A percentile compares a stretch with the other conserved stretches of the same genome.
phyloP scores from a whole-genome alignment of 2,888 invertebrate species.

The Hirtodrosophila confusa region DNA sequence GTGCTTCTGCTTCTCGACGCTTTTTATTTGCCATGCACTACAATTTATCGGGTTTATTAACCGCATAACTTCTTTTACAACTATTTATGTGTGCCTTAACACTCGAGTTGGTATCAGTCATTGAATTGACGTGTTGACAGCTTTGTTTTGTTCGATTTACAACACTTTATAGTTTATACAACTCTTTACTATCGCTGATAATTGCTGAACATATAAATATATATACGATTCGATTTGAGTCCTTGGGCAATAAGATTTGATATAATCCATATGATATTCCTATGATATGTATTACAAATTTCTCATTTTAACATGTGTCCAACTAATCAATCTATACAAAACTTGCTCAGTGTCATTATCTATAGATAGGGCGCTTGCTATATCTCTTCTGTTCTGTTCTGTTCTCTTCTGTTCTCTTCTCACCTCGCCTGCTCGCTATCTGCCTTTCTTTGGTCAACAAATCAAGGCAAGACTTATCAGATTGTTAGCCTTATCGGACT shows the following conservation, averaged over 20 bases:
- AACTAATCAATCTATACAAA: constrained; percentile 22
- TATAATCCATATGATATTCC: constrained; percentile 11
- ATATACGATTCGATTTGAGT: constrained; percentile 21
- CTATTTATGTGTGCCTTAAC: constrained; percentile 34
- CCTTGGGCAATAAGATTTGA: constrained; percentile 1
- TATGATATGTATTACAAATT: neutral
- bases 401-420: too few species aligned
- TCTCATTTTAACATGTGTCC: constrained; percentile 23
- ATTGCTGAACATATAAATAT: too few species aligned
- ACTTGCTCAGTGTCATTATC: constrained; percentile 21
- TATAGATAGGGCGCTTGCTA: constrained; percentile 21
- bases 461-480: constrained; percentile 41
- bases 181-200: neutral
- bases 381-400: neutral
- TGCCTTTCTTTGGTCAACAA: constrained; percentile 33
- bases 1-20: constrained; percentile 46
- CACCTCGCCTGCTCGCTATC: constrained; percentile 9
- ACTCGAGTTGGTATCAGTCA: constrained; percentile 50
- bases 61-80: constrained; percentile 59
- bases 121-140: constrained; percentile 21
- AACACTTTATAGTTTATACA: too few species aligned
- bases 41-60: constrained; percentile 65
- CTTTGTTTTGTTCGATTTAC: constrained; percentile 30
- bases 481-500: constrained; percentile 50
- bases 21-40: constrained; percentile 57